A percentile compares a stretch with the other conserved stretches of the same genome.
Conservation (phyloP, 1,140 invertebrate genomes). For the Pachyrhynchus sulphureomaculatus region DNA sequence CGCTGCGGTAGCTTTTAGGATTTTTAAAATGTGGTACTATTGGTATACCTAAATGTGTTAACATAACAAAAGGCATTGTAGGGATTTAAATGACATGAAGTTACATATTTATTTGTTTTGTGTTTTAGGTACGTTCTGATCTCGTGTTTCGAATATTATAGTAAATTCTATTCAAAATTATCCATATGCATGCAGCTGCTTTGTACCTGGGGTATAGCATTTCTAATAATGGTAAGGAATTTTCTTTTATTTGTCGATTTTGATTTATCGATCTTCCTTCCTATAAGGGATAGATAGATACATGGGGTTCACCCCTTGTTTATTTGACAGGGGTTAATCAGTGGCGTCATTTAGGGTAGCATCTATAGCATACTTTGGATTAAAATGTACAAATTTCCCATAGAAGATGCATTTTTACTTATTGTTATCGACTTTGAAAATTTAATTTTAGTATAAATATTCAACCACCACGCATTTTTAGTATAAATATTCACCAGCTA, state of each 20-base stretch:
- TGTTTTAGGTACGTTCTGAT: conserved; percentile 77
- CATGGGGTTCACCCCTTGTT: conserved; percentile 17
- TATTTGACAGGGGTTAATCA: not conserved
- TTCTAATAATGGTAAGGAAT: conserved; percentile 61
- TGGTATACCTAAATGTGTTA: too few relatives aligned
- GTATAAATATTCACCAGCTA: too few relatives aligned
- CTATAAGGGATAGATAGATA: not conserved
- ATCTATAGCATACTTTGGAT: too few relatives aligned
- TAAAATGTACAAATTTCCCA: too few relatives aligned
- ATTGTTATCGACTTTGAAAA: too few relatives aligned
- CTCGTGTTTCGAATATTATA: conserved; percentile 73
- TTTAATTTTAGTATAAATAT: too few relatives aligned
- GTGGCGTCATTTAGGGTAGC: too few relatives aligned
- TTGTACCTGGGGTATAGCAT: conserved; percentile 73
- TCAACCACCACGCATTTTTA: too few relatives aligned
- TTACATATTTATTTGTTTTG: conserved; percentile 14
- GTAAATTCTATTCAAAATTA: conserved; percentile 68
- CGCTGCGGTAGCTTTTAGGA: too few relatives aligned
- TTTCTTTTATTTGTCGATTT: conserved; percentile 21
- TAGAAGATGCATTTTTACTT: too few relatives aligned
- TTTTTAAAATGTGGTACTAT: not conserved
- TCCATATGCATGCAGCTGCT: conserved; percentile 74
- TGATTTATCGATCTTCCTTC: conserved; percentile 17
- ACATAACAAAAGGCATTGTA: not conserved
- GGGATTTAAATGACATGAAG: not conserved